Base-by-base conservation (phyloP, 2,888 invertebrate species). In the Branchipolynoe longqiensis region DNA sequence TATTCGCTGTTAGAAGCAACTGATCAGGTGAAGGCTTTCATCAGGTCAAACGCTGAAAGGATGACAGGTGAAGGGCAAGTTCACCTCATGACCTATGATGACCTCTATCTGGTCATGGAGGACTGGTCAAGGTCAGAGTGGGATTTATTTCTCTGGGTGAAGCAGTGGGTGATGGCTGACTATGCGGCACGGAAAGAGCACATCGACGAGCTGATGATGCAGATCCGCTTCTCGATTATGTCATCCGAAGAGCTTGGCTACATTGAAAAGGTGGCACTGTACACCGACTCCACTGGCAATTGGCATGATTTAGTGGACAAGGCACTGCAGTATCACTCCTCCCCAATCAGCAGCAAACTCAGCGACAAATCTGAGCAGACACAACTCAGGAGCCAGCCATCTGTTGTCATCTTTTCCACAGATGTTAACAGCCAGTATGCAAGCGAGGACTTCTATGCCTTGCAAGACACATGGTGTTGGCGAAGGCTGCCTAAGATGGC, bases 71-170 rank as follows among this genome's bases (percentile, higher is more conserved):
- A 48, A 14, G 48, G 48, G 3, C 12, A 31, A 28, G 6, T 78
- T 2, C 48, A 78, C 28, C 18, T n/a, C 78, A 1, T 78, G 48
- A 6, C 28, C 8, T 78, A 31, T 78, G 48, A 78, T 4, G 4
- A 78, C 18, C 41, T 73, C 12, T n/a, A 73, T n/a, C 33, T 41
- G 41, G 78, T 78, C 1, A 6, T 78, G 12, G 78, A 78, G 18
- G 54, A 78, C 54, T 48, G 78, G 78, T 48, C 41, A 1, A 54
- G 78, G 54, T 78, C 78, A n/a, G 78, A 78, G 28, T 78, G 78
- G 78, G 78, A 78, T 28, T 33, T 78, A 25, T 78, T 78, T 48
- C 78, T 78, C 0, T 48, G 78, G 25, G 14, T 78, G 14, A 48
- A 78, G 18, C 78, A 78, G 28, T 78, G 78, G 78, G 54, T 48